Evolutionary conservation across 1,140 invertebrate genomes (phyloP), one percentile per base, ranked within the genome.

Genomic region (Hormaphis cornu): DNA sequence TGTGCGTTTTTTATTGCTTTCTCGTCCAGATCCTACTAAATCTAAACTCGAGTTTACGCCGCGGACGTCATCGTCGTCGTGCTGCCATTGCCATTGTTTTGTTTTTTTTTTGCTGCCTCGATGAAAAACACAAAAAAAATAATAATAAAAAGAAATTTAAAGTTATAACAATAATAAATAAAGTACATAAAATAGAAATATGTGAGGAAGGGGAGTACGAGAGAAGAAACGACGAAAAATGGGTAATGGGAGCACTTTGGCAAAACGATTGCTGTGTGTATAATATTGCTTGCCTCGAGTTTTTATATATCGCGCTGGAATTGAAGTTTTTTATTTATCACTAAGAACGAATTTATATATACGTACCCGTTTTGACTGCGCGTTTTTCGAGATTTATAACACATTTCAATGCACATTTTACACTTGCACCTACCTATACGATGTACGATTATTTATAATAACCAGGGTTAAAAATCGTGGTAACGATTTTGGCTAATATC

Each of bases 181-280:
- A 59, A 59, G 37, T 26, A 42, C 35, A 18, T 59, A 53, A 33
- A 54, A 54, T 33, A 54, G 33, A n/a, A 53, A 54, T 35, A 35
- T n/a, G n/a, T n/a, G n/a, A n/a, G n/a, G n/a, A 54, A 33, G 20
- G 9, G 7, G 20, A 56, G 16, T 35, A 22, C 53, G 30, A 56
- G 24, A 53, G 28, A 52, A 28, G 52, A 33, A 63, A 63, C 58
- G 40, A 30, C 58, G 40, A 20, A 44, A 46, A 63, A 46, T 30
- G 40, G 30, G 58, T 46, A 46, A 24, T 4, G 10, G 35, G 37
- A 46, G 26, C 58, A 63, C 40, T 63, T 63, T 28, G 28, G 58
- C 24, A 46, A 46, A 63, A 30, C 58, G 58, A 46, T 46, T 46
- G 40, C 58, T 30, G 22, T 63, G 26, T 46, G 35, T 63, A 44